Base-by-base conservation (phyloP, 1,140 invertebrate species). In the Drosophila lacertosa region DNA sequence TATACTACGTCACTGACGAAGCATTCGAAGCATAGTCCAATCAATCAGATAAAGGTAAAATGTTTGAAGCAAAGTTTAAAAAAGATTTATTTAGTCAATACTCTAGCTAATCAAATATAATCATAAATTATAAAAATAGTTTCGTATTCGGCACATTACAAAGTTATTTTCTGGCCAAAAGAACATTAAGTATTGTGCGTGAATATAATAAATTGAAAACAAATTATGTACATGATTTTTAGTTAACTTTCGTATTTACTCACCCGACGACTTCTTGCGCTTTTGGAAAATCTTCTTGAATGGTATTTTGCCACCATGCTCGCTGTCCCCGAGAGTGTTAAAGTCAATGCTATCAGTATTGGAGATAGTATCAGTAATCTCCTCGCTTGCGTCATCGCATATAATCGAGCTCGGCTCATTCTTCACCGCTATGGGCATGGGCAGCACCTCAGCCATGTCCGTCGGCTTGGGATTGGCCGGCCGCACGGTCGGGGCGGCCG, bases 211-310 rank as follows among this genome's bases (percentile, higher is more conserved):
- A n/a, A n/a, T n/a, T n/a, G n/a, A n/a, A n/a, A n/a, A n/a, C n/a
- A n/a, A n/a, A n/a, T n/a, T n/a, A n/a, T n/a, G n/a, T n/a, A n/a
- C n/a, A n/a, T n/a, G n/a, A n/a, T 29, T 29, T 9, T 7, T 29
- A 9, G 5, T 7, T 1, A 29, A 29, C 6, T 29, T 29, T 7
- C 4, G 11, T 15, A 29, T 26, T 10, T 42, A 42, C 48, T 32
- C 72, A 91, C 89, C 89, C 13, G 89, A 91, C 16, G 89, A 88
- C 83, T 91, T 91, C 75, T 91, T 91, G 45, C 89, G 82, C 47
- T 81, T 90, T 47, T 78, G 75, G 9, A 91, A 91, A 26, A 91
- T 91, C 48, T 91, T 90, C 42, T 90, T 91, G 9, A 90, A 91
- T 26, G 77, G 77, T n/a, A 89, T 74, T 73, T 89, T 91, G 6